phyloP scores from a whole-genome alignment of 2,797 vertebrate species.

The Rhabdomys pumilio region DNA sequence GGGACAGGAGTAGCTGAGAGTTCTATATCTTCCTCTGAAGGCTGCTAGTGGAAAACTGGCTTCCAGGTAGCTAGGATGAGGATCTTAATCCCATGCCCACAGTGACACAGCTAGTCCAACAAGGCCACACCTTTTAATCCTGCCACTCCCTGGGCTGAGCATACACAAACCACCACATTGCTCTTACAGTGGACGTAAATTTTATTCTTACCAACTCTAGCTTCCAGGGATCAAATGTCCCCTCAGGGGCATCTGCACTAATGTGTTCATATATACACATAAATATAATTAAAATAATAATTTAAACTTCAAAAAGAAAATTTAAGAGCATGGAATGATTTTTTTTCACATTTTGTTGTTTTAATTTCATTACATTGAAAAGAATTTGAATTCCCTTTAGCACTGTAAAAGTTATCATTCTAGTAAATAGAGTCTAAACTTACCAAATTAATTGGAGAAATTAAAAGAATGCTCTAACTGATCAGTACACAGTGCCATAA shows the following conservation, averaged over 20 bases:
- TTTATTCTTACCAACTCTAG: background rate
- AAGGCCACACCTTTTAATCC: too few relatives aligned
- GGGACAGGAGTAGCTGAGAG: too few relatives aligned
- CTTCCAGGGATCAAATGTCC: background rate
- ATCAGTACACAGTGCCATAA: background rate
- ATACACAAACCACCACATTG: too few relatives aligned
- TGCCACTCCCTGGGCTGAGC: too few relatives aligned
- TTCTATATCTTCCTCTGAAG: too few relatives aligned
- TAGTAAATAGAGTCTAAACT: background rate
- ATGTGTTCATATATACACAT: background rate
- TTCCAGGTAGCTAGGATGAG: too few relatives aligned
- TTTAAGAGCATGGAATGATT: background rate
- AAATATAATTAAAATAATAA: background rate
- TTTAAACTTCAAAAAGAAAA: background rate
- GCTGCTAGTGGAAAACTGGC: too few relatives aligned
- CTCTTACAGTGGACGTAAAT: background rate
- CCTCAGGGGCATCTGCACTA: too few relatives aligned
- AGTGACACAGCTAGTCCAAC: too few relatives aligned
- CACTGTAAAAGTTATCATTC: background rate
- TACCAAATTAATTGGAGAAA: conserved; percentile 11
- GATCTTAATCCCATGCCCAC: too few relatives aligned
- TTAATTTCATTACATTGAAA: background rate
- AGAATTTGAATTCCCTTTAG: background rate
- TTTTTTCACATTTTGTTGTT: background rate
- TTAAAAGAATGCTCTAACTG: background rate